Evolutionary conservation across 2,797 vertebrate species (phyloP), one percentile per base, ranked within the genome.

Genomic region (Eulemur mongoz): DNA sequence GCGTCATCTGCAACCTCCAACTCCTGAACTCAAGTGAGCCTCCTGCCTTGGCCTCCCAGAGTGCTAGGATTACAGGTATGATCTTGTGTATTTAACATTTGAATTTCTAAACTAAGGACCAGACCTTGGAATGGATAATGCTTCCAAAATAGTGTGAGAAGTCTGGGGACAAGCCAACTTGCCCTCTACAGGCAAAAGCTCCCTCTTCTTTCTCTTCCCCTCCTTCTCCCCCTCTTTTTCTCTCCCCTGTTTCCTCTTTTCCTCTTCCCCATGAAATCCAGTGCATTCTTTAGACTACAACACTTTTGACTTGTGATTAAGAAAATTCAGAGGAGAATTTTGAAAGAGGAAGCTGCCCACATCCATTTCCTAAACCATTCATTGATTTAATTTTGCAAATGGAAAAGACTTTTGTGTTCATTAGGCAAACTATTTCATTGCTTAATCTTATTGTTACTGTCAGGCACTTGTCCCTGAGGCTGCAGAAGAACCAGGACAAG

Each of bases 91-190:
- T 54, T 54, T 91, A 86, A 52, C 73, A 80, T 32, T 72, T 79
- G 80, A 73, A 63, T 95, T 83, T 76, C 61, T 52, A 89, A 92
- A 61, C 75, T 80, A 72, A 86, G 59, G 48, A 92, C n/a, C 59
- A 92, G 25, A 59, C 22, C 6, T 40, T 82, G 30, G 43, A 83
- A 69, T 61, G 22, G 20, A 88, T 52, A 50, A 81, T 61, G 32
- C 27, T 82, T n/a, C 65, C 30, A 32, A 12, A 7, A 54, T 3
- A 82, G 52, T 3, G 5, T 43, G 30, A 83, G n/a, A 20, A 82
- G 40, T 10, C 40, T 69, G 14, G 50, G 27, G 22, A 75, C 50
- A 61, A 45, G 30, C 23, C 22, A 69, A 50, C 59, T 82, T 59
- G 10, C 30, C 61, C n/a, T 73, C n/a, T n/a, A 61, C 23, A 52